A percentile compares a stretch with the other conserved stretches of the same genome.
phyloP scores from a whole-genome alignment of 1,140 invertebrate genomes.

The Tetramorium alpestre region DNA sequence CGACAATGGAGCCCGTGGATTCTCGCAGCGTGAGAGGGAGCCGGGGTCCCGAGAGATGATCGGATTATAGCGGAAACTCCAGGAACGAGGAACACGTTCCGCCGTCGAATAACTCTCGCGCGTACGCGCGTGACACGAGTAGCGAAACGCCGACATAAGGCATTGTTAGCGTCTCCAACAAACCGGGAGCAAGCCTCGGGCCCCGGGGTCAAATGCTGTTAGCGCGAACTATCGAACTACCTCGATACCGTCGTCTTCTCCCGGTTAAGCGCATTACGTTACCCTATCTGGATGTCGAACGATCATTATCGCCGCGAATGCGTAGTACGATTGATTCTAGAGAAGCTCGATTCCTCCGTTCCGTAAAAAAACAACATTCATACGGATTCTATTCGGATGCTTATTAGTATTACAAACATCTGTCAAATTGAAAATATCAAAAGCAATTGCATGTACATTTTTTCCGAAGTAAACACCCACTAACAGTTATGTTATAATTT shows the following conservation, averaged over 20 bases:
- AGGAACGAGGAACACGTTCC: conserved; percentile 45
- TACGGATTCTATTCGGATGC: background rate
- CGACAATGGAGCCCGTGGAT: conserved; percentile 53
- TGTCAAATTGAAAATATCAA: background rate
- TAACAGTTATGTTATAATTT: no score
- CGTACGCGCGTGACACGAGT: conserved; percentile 39
- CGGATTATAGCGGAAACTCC: conserved; percentile 71
- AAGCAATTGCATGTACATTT: no score
- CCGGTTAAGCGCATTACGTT: conserved; percentile 67
- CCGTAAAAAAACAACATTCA: background rate
- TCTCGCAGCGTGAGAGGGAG: background rate
- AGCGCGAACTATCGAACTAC: conserved; percentile 60
- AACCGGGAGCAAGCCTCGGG: conserved; percentile 56
- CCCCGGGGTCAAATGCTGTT: conserved; percentile 72
- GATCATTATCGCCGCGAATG: conserved; percentile 28
- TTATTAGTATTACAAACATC: conserved; percentile 3
- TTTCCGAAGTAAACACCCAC: no score
- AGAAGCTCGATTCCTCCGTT: background rate
- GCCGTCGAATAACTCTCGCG: conserved; percentile 41
- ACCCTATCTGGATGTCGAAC: conserved; percentile 38
- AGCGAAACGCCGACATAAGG: conserved; percentile 71
- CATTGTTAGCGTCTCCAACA: conserved; percentile 71
- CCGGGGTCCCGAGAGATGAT: conserved; percentile 41
- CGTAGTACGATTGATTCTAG: background rate
- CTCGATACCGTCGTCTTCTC: conserved; percentile 44